Percentiles rank a stretch among this genome's conserved stretches.
phyloP scores from a whole-genome alignment of 2,888 invertebrate species.

The Stenchaetothrips biformis region DNA sequence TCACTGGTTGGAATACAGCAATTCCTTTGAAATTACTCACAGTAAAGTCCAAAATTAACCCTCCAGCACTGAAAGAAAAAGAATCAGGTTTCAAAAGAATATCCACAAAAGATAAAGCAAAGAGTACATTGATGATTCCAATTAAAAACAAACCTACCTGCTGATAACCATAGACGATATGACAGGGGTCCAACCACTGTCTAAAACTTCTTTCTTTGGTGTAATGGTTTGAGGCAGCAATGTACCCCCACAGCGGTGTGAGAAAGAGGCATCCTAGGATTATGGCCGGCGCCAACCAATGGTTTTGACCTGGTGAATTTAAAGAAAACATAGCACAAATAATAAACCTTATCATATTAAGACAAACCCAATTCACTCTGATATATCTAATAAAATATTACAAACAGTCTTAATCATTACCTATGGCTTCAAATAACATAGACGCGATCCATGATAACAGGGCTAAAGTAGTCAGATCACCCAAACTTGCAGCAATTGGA shows the following conservation, averaged over 20 bases:
- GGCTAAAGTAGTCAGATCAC: constrained; percentile 68
- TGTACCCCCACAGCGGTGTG: constrained; percentile 68
- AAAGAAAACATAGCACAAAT: neutral
- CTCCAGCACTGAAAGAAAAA: constrained; percentile 54
- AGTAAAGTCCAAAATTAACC: constrained; percentile 67
- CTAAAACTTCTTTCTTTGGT: constrained; percentile 63
- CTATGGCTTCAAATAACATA: constrained; percentile 54
- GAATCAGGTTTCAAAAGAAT: neutral
- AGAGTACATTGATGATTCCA: neutral
- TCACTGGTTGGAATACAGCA: constrained; percentile 76
- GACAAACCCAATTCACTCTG: neutral
- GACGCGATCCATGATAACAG: constrained; percentile 57
- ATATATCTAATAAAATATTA: neutral
- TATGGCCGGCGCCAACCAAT: neutral
- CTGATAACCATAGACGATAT: constrained; percentile 74
- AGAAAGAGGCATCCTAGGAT: constrained; percentile 50
- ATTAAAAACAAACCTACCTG: constrained; percentile 48
- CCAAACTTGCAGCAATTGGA: constrained; percentile 74
- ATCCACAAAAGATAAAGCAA: neutral
- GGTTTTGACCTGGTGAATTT: constrained; percentile 18
- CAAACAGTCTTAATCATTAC: constrained; percentile 41
- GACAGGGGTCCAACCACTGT: constrained; percentile 72
- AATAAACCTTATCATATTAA: neutral
- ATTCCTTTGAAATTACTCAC: constrained; percentile 62
- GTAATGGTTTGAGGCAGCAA: constrained; percentile 63